A percentile compares a stretch with the other conserved stretches of the same genome.
Evolutionary conservation across 2,113 vertebrate genomes (phyloP).

Genomic region (Mormoops blainvillei): DNA sequence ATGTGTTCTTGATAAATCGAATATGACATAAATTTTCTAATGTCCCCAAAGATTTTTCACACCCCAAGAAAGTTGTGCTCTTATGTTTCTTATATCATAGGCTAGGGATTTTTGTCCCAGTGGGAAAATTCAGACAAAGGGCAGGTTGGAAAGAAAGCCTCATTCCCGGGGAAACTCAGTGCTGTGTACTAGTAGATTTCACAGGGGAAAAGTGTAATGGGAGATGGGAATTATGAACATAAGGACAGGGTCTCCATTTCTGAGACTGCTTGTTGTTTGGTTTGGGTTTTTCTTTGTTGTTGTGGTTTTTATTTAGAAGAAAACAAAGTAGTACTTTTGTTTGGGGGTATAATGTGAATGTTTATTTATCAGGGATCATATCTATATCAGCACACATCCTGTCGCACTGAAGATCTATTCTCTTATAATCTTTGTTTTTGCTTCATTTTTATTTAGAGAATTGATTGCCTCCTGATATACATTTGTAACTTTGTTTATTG

Average conservation of each 20-base stretch:
- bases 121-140: constrained; percentile 29
- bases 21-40: constrained; percentile 21
- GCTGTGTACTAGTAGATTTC: not conserved
- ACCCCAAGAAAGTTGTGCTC: constrained; percentile 2
- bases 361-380: not conserved
- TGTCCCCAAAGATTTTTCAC: constrained; percentile 42
- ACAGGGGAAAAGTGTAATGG: not conserved
- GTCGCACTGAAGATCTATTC: not conserved
- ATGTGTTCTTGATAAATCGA: constrained; percentile 9
- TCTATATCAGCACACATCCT: not conserved
- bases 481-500: not conserved
- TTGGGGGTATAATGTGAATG: not conserved
- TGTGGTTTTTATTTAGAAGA: not conserved
- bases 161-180: not conserved
- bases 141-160: not conserved
- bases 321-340: not conserved
- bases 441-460: constrained; percentile 17
- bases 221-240: not conserved
- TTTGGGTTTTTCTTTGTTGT: not conserved
- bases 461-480: not conserved
- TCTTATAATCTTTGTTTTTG: not conserved
- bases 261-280: not conserved
- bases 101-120: not conserved
- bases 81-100: not conserved
- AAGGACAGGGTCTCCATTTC: not conserved